Base-by-base conservation (phyloP, 2,888 invertebrate species). In the Lobophora halterata region DNA sequence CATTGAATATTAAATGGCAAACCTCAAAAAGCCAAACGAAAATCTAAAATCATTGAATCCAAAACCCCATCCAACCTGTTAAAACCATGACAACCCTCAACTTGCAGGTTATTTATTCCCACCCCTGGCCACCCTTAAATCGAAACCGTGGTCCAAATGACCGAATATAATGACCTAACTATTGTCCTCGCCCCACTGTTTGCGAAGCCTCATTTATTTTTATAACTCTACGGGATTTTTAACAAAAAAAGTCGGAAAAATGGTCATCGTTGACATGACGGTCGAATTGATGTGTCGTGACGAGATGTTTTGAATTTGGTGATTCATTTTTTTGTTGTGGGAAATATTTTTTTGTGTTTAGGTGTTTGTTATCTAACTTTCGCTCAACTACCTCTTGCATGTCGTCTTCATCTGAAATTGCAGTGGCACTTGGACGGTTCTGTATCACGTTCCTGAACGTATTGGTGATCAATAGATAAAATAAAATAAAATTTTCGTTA, bases 121-220 rank as follows among this genome's bases (percentile, higher is more conserved):
- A 60, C 69, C 67, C 62, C 62, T 56, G 52, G 49, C 58, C 60
- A 38, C 44, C 46, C 46, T 49, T 54, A 55, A 58, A 72, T 71
- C 69, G 67, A 71, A 73, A 65, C 68, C 67, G 57, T 65, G 42
- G 61, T 65, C 67, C 77, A 85, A 87, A 86, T 86, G 85, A 79
- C 86, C 85, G 83, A 75, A 71, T 70, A 76, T 85, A 86, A 86
- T 85, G 82, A 81, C 71, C 73, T 71, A 74, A 82, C 82, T 82
- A 87, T 87, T 86, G 86, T 86, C 73, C 73, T 78, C 78, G 70
- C 79, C 79, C 79, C 76, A 71, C 46, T 72, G 76, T 72, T 74
- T 61, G 80, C 68, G 72, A 75, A 72, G 79, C 70, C 77, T 78
- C 79, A 78, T 82, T 82, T 81, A 80, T 79, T 82, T 82, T 82